phyloP scores from a whole-genome alignment of 1,140 invertebrate species.

The Drosophila albomicans region DNA sequence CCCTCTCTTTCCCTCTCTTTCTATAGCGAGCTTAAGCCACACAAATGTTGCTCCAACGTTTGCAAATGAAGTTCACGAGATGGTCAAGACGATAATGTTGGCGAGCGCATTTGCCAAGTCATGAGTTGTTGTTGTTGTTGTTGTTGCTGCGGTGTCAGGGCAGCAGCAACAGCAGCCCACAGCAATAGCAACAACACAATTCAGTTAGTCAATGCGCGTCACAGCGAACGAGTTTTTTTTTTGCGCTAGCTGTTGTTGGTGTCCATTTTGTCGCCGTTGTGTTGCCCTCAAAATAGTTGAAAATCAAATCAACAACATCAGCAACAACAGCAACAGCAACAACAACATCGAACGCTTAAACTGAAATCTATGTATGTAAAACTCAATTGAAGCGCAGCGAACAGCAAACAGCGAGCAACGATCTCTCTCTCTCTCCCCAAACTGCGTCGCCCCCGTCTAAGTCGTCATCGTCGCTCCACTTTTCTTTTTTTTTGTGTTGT shows the following conservation, averaged over 20 bases:
- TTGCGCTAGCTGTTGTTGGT: constrained; percentile 53
- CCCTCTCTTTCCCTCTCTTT: not conserved
- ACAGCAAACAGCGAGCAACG: not conserved
- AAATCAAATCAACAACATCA: constrained; percentile 76
- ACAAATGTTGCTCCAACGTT: constrained; percentile 57
- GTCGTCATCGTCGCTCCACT: constrained; percentile 29
- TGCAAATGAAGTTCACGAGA: constrained; percentile 83
- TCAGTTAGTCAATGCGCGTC: constrained; percentile 56
- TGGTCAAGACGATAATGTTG: constrained; percentile 82
- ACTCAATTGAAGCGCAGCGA: constrained; percentile 76
- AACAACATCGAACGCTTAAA: constrained; percentile 20
- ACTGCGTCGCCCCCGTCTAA: constrained; percentile 6
- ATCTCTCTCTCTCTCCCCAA: constrained; percentile 6
- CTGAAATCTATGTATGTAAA: constrained; percentile 74
- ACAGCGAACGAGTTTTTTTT: constrained; percentile 58
- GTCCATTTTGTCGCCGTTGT: constrained; percentile 75
- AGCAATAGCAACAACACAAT: constrained; percentile 47
- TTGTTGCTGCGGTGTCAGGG: constrained; percentile 64
- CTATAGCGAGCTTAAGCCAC: constrained; percentile 17
- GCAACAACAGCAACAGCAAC: constrained; percentile 26
- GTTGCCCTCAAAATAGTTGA: constrained; percentile 73
- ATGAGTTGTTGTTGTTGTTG: constrained; percentile 59
- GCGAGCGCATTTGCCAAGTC: constrained; percentile 81
- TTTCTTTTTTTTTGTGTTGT: constrained; percentile 14
- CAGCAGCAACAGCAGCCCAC: constrained; percentile 45